These are phyloP conservation scores for Hucho hucho DNA, from an alignment of 2,113 vertebrate species.

Conservation along the genomic window DNA sequence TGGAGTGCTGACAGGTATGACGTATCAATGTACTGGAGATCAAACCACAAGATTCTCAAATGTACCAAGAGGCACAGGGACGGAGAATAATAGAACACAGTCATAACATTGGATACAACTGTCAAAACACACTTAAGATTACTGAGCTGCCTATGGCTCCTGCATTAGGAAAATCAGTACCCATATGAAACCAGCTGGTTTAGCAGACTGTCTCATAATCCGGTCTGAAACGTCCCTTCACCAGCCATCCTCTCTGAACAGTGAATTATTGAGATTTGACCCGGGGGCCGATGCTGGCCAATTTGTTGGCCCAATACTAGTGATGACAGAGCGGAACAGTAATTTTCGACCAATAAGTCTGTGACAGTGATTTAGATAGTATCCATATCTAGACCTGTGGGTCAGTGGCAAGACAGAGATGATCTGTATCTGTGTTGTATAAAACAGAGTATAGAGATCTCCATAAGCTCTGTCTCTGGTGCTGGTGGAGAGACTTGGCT, in stretches of 20 bases:
- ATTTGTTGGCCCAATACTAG: background rate
- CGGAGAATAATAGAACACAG: background rate
- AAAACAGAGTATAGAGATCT: background rate
- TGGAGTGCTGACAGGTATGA: background rate
- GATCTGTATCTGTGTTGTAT: too few species aligned
- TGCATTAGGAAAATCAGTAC: background rate
- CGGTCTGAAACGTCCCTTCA: background rate
- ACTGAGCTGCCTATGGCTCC: background rate
- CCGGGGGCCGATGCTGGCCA: background rate
- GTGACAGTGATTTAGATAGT: too few species aligned
- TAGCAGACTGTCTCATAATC: background rate
- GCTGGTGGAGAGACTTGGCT: background rate
- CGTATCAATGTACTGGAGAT: background rate
- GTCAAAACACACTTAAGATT: background rate
- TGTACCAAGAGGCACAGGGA: background rate
- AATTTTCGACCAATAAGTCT: too few species aligned
- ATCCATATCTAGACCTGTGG: too few species aligned
- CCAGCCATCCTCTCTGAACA: background rate
- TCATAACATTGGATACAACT: background rate
- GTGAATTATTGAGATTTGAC: slow-evolving; percentile 7
- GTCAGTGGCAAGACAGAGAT: too few species aligned
- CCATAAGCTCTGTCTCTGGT: background rate
- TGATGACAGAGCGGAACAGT: background rate
- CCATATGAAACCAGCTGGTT: background rate
- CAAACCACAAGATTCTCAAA: background rate